phyloP scores from a whole-genome alignment of 2,888 invertebrate genomes.

The Oligia fasciuncula region DNA sequence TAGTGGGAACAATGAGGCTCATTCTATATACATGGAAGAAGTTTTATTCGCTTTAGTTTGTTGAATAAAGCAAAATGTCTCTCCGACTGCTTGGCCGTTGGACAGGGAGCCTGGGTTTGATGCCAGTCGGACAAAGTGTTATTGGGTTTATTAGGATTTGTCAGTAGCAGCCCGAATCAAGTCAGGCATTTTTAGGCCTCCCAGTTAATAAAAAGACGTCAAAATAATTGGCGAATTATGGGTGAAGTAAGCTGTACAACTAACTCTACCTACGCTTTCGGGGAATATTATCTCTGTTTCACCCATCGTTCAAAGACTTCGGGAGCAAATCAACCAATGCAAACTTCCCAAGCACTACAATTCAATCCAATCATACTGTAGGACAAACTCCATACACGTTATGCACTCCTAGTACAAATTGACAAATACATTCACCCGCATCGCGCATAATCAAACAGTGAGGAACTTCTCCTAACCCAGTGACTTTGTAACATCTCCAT shows the following conservation, averaged over 20 bases:
- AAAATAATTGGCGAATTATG: background rate
- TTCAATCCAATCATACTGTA: slow-evolving; percentile 33
- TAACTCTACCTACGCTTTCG: background rate
- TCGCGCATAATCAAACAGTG: slow-evolving; percentile 16
- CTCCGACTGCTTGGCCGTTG: background rate
- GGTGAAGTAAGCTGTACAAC: background rate
- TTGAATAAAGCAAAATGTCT: background rate
- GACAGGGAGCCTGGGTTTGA: background rate
- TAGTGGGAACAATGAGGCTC: too few species aligned
- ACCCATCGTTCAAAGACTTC: background rate
- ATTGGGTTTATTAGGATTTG: background rate
- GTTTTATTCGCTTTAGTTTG: background rate
- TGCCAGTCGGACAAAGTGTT: background rate
- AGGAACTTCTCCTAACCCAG: slow-evolving; percentile 33
- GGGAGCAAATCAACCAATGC: background rate
- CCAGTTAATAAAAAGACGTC: background rate
- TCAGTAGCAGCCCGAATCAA: background rate
- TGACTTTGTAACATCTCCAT: slow-evolving; percentile 25
- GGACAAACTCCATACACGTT: slow-evolving; percentile 13
- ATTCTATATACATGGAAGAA: background rate
- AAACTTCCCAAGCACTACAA: slow-evolving; percentile 2
- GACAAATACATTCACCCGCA: slow-evolving; percentile 29
- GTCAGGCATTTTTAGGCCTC: background rate
- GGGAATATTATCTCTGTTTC: background rate
- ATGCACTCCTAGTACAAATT: slow-evolving; percentile 33